Evolutionary conservation across 2,888 invertebrate genomes (phyloP), one percentile per base, ranked within the genome.

Genomic region (Aporophyla lueneburgensis): DNA sequence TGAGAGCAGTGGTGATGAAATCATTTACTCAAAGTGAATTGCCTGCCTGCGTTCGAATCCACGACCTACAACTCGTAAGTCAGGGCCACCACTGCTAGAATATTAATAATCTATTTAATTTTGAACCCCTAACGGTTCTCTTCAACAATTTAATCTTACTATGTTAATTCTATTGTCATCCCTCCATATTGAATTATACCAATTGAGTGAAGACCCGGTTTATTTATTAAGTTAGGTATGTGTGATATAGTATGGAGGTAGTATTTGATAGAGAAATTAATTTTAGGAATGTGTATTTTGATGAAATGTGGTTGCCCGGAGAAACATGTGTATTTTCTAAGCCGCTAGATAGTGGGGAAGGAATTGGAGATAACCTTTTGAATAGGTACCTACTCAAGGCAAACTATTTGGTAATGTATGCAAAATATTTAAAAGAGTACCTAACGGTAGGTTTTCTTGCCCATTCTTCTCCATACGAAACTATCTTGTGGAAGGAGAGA

Each of bases 131-230:
- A 24, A 58, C 40, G 53, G 61, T 71, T 69, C 43, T 21, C 9
- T 66, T 71, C 56, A 58, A 69, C 68, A 69, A 80, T 80, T 59
- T 58, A 80, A 84, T 82, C 49, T 40, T n/a, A n/a, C 19, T 56
- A 66, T 69, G 56, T 46, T 71, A 80, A 81, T 73, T 73, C 46
- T 40, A 56, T 63, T 71, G 70, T 81, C 40, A 49, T 14, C 59
- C 67, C 33, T 40, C 33, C 40, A 75, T 70, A 85, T 81, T 85
- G 56, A 63, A 81, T 85, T 83, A 85, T 24, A 43, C 14, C 24
- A 16, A 49, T 61, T 2, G 40, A 43, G 33, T 73, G n/a, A 58
- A 63, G 51, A 49, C 58, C n/a, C 19, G 53, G 40, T 53, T 16
- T 68, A 51, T 78, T 72, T 68, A 81, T 74, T 67, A 46, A 59